Base-by-base conservation (phyloP, 2,888 invertebrate species). In the Drosophila paracracens region DNA sequence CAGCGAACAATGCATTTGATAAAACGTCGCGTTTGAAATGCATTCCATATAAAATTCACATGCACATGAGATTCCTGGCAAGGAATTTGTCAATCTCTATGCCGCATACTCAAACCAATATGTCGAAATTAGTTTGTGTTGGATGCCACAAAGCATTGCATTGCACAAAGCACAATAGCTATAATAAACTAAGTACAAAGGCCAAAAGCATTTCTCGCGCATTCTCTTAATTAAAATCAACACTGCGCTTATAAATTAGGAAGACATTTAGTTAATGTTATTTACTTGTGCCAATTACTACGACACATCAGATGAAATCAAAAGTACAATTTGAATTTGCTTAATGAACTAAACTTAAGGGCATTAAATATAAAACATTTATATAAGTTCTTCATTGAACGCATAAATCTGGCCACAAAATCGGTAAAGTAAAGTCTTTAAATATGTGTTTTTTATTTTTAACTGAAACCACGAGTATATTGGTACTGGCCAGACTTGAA, bases 21-120 rank as follows among this genome's bases (percentile, higher is more conserved):
- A 51, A 48, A 16, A 25, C 33, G 18, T 46, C 18, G 57, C 43
- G 29, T 35, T 33, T 38, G 35, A 48, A 64, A 36, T 68, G 63
- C 69, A 79, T 79, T 58, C 58, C 51, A 56, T 46, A 38, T 48
- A 40, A 33, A 73, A 61, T 35, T 33, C 52, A 43, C 27, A 21
- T 58, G 48, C 29, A 50, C 2, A 4, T 35, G 2, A 7, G 35
- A 21, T 21, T 31, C 25, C 40, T 36, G 18, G 18, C 25, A 52
- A 51, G 25, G n/a, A n/a, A 43, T 33, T 52, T 29, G 16, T 36
- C 46, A 38, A 52, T 43, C 1, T 25, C 5, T 27, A n/a, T 48
- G 18, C 4, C 18, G 11, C 13, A 8, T 27, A 33, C 29, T 46
- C 13, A 11, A 7, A 10, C 13, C 25, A 65, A 43, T 25, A 40